Evolutionary conservation across 2,113 vertebrate species (phyloP).

Genomic region (Labrus mixtus): DNA sequence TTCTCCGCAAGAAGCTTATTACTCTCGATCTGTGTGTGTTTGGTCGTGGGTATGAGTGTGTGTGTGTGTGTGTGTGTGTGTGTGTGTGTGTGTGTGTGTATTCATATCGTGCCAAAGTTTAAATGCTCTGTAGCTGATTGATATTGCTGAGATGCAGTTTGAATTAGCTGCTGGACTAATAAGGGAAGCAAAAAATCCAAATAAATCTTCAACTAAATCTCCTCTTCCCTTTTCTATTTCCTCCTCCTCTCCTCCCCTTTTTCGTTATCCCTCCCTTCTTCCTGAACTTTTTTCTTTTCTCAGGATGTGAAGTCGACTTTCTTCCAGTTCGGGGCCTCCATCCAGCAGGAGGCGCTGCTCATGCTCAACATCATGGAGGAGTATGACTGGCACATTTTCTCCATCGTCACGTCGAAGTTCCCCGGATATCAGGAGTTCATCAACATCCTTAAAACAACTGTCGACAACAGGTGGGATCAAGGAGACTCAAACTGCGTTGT

Average conservation of each 20-base stretch:
- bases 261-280: neutral
- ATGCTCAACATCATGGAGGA: conserved; percentile 99
- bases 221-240: neutral
- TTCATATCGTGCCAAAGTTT: conserved; percentile 26
- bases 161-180: conserved; percentile 17
- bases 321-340: conserved; percentile 98
- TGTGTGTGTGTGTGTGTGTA: conserved; percentile 30
- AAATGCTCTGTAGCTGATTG: conserved; percentile 42
- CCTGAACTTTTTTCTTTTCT: neutral
- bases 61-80: conserved; percentile 26
- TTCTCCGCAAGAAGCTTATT: conserved; percentile 53
- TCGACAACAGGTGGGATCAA: conserved; percentile 89
- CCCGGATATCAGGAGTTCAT: conserved; percentile 98
- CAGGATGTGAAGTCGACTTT: conserved; percentile 97
- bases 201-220: conserved; percentile 18
- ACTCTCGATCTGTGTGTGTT: conserved; percentile 41
- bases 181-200: conserved; percentile 9
- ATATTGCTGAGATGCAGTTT: conserved; percentile 39
- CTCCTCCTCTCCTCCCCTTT: neutral
- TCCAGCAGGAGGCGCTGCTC: conserved; percentile 95
- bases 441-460: conserved; percentile 93
- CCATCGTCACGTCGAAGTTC: conserved; percentile 96
- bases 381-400: conserved; percentile 99
- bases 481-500: neutral
- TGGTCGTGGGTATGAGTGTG: conserved; percentile 41